phyloP scores from a whole-genome alignment of 1,140 invertebrate genomes.

The Leptopilina boulardi region DNA sequence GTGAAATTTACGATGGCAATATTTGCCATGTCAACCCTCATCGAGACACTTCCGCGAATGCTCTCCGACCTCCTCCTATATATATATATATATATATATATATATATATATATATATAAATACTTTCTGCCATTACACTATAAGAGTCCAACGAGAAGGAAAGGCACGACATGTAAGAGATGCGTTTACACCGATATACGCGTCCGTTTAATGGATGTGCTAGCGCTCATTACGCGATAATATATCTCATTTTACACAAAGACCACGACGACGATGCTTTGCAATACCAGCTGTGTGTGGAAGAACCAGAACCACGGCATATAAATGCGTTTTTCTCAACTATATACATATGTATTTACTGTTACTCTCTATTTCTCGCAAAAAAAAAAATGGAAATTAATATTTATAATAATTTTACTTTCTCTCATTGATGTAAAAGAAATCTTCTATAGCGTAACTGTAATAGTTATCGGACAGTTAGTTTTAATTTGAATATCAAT shows the following conservation, averaged over 20 bases:
- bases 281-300: no score
- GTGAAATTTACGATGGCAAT: slow-evolving; percentile 53
- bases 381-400: neutral
- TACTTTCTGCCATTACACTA: slow-evolving; percentile 37
- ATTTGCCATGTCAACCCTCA: slow-evolving; percentile 51
- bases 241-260: slow-evolving; percentile 30
- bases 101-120: no score
- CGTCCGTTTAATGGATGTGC: slow-evolving; percentile 29
- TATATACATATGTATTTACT: neutral
- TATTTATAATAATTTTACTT: no score
- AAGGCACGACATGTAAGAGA: slow-evolving; percentile 18
- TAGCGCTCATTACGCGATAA: slow-evolving; percentile 27
- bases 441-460: no score
- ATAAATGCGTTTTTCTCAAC: neutral
- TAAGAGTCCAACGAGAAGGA: slow-evolving; percentile 38
- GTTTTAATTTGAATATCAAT: no score
- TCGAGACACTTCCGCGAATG: slow-evolving; percentile 46
- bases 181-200: slow-evolving; percentile 25
- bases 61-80: slow-evolving; percentile 33
- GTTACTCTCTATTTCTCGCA: neutral
- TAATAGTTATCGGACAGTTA: no score
- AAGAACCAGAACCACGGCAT: neutral
- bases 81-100: no score
- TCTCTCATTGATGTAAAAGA: no score
- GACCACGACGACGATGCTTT: neutral